Evolutionary conservation across 1,140 invertebrate species (phyloP), one percentile per base, ranked within the genome.

Genomic region (Pinna nobilis): DNA sequence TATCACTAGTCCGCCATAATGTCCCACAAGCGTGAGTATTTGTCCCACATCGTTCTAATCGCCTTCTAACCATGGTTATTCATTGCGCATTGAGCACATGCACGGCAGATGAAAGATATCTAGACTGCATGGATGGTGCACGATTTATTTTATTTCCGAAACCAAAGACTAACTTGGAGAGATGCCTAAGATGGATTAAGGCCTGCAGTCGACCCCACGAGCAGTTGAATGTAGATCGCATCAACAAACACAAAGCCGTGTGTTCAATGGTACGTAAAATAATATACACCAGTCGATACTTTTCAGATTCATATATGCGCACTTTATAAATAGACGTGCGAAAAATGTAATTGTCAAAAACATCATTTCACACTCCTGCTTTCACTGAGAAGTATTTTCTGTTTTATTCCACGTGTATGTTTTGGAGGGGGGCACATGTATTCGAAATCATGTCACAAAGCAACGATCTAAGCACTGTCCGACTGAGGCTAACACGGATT

Each of bases 181-280:
- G 76, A 55, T 82, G 80, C 53, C 25, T 49, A 32, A 64, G 76
- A 2, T 82, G 78, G 78, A 78, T 78, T 3, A 76, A 71, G 53
- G 72, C 73, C 1, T 82, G 80, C 37, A 70, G 73, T 13, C 51
- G 78, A 23, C 78, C 80, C 18, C 70, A 76, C 59, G 66, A 67
- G 7, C 76, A 76, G 41, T 57, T 80, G 13, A 80, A 80, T 44
- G 50, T 76, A 7, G 28, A 66, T 11, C 61, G 57, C 13, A 65
- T 82, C 18, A 76, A 80, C 47, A 70, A 78, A 49, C 60, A 76
- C 37, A 60, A 66, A 63, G 68, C 41, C 18, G 70, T 76, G 33
- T 76, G 72, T 60, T 74, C 76, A 47, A 80, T 78, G 76, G 79
- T 80, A 76, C n/a, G 67, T n/a, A n/a, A n/a, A n/a, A n/a, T n/a